These are phyloP conservation scores for Sander vitreus DNA, from an alignment of 2,113 vertebrate species.

Conservation along the genomic window DNA sequence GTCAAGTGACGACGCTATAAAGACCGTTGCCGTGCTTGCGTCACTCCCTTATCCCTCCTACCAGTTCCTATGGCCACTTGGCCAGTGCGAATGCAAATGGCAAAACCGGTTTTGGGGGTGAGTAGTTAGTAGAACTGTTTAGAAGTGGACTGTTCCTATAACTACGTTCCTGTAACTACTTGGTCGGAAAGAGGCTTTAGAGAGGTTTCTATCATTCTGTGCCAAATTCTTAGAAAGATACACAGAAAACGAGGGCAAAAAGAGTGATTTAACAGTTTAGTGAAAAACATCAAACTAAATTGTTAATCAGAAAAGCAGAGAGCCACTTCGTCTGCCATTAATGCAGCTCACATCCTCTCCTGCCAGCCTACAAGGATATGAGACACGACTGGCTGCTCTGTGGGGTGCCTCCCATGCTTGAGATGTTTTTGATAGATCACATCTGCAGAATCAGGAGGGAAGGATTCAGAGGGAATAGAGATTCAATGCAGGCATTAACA, in stretches of 20 bases:
- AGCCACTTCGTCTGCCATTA: constrained; percentile 40
- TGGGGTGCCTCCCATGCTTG: constrained; percentile 3
- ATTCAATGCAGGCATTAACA: constrained; percentile 29
- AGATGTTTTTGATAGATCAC: constrained; percentile 49
- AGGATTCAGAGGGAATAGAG: constrained; percentile 20
- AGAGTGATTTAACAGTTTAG: constrained; percentile 7
- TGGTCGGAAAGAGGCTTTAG: neutral
- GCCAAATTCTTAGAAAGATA: constrained; percentile 6
- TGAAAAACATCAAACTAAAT: constrained; percentile 26
- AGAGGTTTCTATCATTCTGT: constrained; percentile 15
- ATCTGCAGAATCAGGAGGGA: constrained; percentile 51
- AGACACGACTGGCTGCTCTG: constrained; percentile 27
- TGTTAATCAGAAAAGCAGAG: constrained; percentile 31
- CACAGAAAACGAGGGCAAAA: neutral
- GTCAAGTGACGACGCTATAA: too few species aligned
- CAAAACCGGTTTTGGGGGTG: too few species aligned
- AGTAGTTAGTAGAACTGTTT: too few species aligned
- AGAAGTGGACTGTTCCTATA: too few species aligned
- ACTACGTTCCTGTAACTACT: too few species aligned
- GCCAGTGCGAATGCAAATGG: too few species aligned
- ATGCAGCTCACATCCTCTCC: constrained; percentile 27
- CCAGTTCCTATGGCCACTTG: too few species aligned
- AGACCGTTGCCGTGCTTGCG: too few species aligned
- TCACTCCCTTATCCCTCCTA: too few species aligned
- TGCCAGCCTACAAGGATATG: constrained; percentile 22